Percentiles rank a stretch among this genome's conserved stretches.
phyloP scores from a whole-genome alignment of 2,888 invertebrate genomes.

The Eilema griseolum region DNA sequence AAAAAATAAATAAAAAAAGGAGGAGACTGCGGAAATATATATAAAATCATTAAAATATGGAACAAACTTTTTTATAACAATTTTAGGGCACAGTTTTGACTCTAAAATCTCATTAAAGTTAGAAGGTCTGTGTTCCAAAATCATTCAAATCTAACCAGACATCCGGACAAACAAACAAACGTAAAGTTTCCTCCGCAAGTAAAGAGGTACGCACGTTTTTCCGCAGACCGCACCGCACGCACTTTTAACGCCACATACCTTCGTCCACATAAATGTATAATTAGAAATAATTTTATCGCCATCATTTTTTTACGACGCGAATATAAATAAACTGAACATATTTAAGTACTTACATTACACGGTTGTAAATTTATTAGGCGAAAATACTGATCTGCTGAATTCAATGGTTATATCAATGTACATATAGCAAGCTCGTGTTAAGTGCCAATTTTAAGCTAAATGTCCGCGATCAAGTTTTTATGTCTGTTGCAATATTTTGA shows the following conservation, averaged over 20 bases:
- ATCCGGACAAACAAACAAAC: conserved; percentile 5
- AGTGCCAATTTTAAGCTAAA: conserved; percentile 2
- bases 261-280: conserved; percentile 29
- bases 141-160: conserved; percentile 1
- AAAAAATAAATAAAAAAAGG: too few relatives aligned
- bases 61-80: too few relatives aligned
- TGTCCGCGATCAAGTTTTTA: not conserved
- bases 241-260: conserved; percentile 16
- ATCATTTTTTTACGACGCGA: conserved; percentile 36
- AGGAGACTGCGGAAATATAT: too few relatives aligned
- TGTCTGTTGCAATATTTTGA: not conserved
- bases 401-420: not conserved
- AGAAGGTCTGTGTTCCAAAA: not conserved
- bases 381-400: conserved; percentile 10
- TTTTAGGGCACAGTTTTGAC: not conserved
- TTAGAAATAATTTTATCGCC: conserved; percentile 34
- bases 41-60: too few relatives aligned
- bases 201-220: conserved; percentile 23
- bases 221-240: conserved; percentile 9
- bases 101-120: not conserved
- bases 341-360: conserved; percentile 28
- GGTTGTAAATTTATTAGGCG: not conserved
- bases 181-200: conserved; percentile 12
- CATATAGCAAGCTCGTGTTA: not conserved
- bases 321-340: conserved; percentile 37